Evolutionary conservation across 2,797 vertebrate genomes (phyloP), one percentile per base, ranked within the genome.

Genomic region (Echeneis naucrates): DNA sequence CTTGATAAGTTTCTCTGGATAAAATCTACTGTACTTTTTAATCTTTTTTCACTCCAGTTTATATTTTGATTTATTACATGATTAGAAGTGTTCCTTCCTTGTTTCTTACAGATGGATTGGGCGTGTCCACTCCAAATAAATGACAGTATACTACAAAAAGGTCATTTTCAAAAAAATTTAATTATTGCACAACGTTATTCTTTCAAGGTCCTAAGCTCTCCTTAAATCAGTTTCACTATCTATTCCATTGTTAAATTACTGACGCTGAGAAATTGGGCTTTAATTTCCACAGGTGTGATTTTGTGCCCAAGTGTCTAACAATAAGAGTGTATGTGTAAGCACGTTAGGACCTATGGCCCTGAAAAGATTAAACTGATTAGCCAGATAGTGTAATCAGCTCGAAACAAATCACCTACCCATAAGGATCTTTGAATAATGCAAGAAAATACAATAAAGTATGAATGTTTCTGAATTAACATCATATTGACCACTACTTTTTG

Each of bases 1-100:
- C 87, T 87, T 85, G 26, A 82, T 87, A 89, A 55, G 44, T 82
- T 85, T 86, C 52, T 84, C 56, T 85, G 55, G 10, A 75, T 32
- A 24, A 77, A 70, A 75, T 87, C 24, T 71, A 27, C 63, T 75
- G 27, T 67, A 54, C 33, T 19, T 74, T 68, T 68, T 62, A 27
- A n/a, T n/a, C 65, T 12, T 56, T 42, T 30, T 27, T 75, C 27
- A 64, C 57, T 38, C 24, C 32, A 52, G 4, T 55, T 23, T 72
- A 32, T 63, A 35, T 64, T 57, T 1, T 50, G 9, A 57, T 57
- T 26, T 35, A 23, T 12, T 35, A 37, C 14, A 38, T 17, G 16
- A 9, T 23, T 17, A n/a, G 44, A 69, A 8, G 27, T 53, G 19
- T 24, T 44, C 30, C 24, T n/a, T 60, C 45, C n/a, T n/a, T n/a